A percentile compares a stretch with the other conserved stretches of the same genome.
phyloP scores from a whole-genome alignment of 1,140 invertebrate genomes.

The Calephelis nemesis region DNA sequence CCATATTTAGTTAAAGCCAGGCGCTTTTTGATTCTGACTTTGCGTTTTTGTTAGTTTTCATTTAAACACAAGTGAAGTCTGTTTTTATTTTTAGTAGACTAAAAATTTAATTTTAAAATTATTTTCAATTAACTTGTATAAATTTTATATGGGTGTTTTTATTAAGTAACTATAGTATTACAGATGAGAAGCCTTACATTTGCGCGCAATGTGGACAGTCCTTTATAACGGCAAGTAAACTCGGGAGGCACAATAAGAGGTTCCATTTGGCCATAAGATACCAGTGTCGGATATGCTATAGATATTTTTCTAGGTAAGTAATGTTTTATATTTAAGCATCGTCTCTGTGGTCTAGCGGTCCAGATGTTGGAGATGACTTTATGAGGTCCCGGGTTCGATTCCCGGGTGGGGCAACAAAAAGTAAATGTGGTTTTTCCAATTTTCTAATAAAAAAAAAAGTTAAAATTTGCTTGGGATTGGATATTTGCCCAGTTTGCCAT shows the following conservation, averaged over 20 bases:
- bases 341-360: too few relatives aligned
- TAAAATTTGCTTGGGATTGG: too few relatives aligned
- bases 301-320: conserved; percentile 53
- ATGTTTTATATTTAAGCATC: neutral
- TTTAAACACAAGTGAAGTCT: too few relatives aligned
- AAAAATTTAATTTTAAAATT: neutral
- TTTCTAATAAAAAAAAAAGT: too few relatives aligned
- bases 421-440: too few relatives aligned
- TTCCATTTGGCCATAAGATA: conserved; percentile 57
- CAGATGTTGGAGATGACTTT: too few relatives aligned
- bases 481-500: neutral
- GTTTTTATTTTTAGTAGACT: too few relatives aligned
- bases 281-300: conserved; percentile 65
- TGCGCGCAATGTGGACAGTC: conserved; percentile 61
- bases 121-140: neutral
- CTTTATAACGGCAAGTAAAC: conserved; percentile 72
- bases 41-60: too few relatives aligned
- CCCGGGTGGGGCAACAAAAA: too few relatives aligned
- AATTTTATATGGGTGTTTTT: neutral
- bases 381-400: too few relatives aligned
- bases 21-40: too few relatives aligned
- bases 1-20: too few relatives aligned
- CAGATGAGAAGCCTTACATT: conserved; percentile 67
- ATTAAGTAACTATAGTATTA: conserved; percentile 22
- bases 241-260: conserved; percentile 59